A percentile compares a stretch with the other conserved stretches of the same genome.
These are phyloP conservation scores for Cryptocephalus moraei DNA, from an alignment of 2,888 invertebrate genomes.

Conservation along the genomic window DNA sequence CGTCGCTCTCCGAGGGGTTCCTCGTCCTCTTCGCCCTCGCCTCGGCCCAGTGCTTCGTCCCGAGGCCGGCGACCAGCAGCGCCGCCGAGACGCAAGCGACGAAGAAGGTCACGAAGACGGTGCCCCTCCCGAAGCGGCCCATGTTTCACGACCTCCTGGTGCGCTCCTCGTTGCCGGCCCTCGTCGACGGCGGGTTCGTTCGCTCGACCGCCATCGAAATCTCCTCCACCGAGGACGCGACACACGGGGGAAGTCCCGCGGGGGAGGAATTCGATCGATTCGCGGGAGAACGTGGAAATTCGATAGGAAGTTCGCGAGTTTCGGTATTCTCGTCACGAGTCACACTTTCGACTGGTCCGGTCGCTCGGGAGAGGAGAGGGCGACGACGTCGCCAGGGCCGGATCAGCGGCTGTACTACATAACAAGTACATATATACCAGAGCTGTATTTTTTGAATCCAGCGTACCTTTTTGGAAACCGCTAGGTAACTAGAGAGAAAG, in stretches of 20 bases:
- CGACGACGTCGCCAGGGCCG: too few relatives aligned
- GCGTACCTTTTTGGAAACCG: too few relatives aligned
- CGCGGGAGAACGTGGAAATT: neutral
- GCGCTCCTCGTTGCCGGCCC: neutral
- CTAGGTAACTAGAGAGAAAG: too few relatives aligned
- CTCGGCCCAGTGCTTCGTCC: slow-evolving; percentile 75
- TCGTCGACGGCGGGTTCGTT: neutral
- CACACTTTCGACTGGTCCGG: too few relatives aligned
- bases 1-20: slow-evolving; percentile 58
- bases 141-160: slow-evolving; percentile 41
- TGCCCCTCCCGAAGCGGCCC: slow-evolving; percentile 63
- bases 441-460: too few relatives aligned
- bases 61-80: slow-evolving; percentile 68
- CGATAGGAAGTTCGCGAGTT: neutral
- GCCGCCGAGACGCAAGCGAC: slow-evolving; percentile 68
- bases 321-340: neutral
- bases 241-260: neutral
- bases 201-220: neutral
- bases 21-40: slow-evolving; percentile 59
- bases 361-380: too few relatives aligned
- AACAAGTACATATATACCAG: too few relatives aligned
- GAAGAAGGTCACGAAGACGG: slow-evolving; percentile 75
- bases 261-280: neutral
- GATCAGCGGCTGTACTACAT: too few relatives aligned
- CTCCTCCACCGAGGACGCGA: neutral